These are phyloP conservation scores for Psittacula echo DNA, from an alignment of 2,797 vertebrate genomes.

Conservation along the genomic window DNA sequence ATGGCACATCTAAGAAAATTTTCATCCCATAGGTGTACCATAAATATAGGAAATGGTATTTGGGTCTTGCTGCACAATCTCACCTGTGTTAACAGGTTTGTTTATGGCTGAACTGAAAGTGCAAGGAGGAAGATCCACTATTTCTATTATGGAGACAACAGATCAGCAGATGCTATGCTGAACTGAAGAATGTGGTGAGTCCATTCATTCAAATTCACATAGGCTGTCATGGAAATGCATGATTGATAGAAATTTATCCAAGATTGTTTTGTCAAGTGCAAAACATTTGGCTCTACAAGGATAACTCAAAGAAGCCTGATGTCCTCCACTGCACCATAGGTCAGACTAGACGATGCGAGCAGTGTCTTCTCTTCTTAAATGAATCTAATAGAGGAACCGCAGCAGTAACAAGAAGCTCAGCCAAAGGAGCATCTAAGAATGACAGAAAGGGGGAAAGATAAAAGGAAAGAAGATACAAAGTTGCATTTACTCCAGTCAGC, in stretches of 20 bases:
- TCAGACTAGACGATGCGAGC: neutral
- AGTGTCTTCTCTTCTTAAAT: neutral
- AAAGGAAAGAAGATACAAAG: neutral
- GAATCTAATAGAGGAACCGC: accelerated
- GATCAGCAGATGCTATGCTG: neutral
- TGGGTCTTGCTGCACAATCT: neutral
- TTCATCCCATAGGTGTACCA: neutral
- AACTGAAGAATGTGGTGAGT: neutral
- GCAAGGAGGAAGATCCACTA: neutral
- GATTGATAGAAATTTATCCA: neutral
- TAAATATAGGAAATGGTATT: neutral
- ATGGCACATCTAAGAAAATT: neutral
- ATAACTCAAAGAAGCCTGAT: neutral
- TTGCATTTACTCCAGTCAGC: neutral
- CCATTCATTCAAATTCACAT: neutral
- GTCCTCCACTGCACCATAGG: neutral
- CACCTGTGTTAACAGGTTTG: neutral
- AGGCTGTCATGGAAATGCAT: neutral
- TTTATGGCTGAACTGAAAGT: neutral
- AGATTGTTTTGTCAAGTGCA: neutral
- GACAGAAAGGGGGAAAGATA: neutral
- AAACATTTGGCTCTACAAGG: accelerated
- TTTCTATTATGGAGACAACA: neutral
- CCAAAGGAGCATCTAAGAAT: neutral
- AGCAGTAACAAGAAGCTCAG: neutral